phyloP scores from a whole-genome alignment of 1,140 invertebrate genomes.

The Drosophila pachea region DNA sequence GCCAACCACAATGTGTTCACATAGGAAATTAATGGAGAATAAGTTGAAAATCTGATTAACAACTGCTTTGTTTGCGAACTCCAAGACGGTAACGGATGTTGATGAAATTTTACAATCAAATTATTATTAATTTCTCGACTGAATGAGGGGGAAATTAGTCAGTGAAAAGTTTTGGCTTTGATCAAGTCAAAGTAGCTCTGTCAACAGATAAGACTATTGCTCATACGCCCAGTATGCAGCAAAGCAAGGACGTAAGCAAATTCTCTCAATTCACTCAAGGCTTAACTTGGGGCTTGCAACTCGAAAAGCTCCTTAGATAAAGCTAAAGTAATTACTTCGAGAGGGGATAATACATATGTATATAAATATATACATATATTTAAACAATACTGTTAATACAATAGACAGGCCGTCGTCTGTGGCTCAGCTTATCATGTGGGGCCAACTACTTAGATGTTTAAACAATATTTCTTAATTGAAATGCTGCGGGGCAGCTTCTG shows the following conservation, averaged over 20 bases:
- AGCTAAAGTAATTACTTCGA: conserved; percentile 28
- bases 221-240: no score
- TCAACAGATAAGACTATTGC: no score
- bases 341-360: neutral
- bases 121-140: neutral
- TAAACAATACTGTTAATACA: neutral
- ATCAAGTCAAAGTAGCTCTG: no score
- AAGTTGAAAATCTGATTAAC: conserved; percentile 18
- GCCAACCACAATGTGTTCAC: conserved; percentile 11
- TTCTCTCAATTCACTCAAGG: no score
- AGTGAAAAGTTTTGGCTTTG: no score
- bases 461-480: conserved; percentile 76
- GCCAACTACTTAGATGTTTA: conserved; percentile 68
- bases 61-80: neutral
- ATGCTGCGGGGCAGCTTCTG: conserved; percentile 58
- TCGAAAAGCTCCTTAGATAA: neutral
- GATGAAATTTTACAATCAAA: conserved; percentile 6
- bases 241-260: no score
- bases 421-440: conserved; percentile 19
- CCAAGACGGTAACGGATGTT: conserved; percentile 21
- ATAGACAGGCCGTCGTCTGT: neutral
- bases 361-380: no score
- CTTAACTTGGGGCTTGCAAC: no score
- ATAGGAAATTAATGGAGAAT: conserved; percentile 5
- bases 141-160: no score